Evolutionary conservation across 2,113 vertebrate species (phyloP).

Genomic region (Megaceryle maxima): DNA sequence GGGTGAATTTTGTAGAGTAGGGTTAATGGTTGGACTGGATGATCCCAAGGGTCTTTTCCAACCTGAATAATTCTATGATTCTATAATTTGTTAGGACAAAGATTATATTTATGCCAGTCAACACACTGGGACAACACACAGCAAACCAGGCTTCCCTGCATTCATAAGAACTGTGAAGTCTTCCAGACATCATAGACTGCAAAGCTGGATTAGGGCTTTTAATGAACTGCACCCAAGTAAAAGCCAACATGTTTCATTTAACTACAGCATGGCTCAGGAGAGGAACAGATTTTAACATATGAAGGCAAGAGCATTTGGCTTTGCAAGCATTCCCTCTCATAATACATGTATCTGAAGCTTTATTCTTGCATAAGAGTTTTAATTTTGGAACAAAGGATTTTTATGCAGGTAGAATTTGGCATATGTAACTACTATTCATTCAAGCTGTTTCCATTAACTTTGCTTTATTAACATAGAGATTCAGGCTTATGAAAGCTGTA

Average conservation of each 20-base stretch:
- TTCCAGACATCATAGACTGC: not conserved
- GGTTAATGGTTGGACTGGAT: too few relatives aligned
- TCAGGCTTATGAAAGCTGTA: not conserved
- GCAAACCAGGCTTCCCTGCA: not conserved
- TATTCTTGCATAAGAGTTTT: not conserved
- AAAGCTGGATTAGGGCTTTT: not conserved
- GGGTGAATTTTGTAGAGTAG: too few relatives aligned
- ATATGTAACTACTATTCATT: conserved; percentile 5
- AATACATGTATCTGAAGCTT: not conserved
- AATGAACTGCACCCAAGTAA: not conserved
- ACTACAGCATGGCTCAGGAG: not conserved
- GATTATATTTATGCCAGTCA: not conserved
- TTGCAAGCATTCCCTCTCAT: not conserved
- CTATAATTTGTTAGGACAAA: not conserved
- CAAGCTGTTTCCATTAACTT: not conserved
- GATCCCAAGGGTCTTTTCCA: too few relatives aligned
- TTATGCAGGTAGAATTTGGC: not conserved
- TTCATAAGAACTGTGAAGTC: not conserved
- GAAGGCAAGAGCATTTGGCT: not conserved
- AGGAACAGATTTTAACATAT: not conserved
- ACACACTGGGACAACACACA: too few relatives aligned
- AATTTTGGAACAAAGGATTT: not conserved
- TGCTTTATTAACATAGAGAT: not conserved
- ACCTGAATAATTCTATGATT: too few relatives aligned
- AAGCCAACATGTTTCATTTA: not conserved